These are phyloP conservation scores for Cebus imitator DNA, from an alignment of 2,113 vertebrate genomes.

Conservation along the genomic window DNA sequence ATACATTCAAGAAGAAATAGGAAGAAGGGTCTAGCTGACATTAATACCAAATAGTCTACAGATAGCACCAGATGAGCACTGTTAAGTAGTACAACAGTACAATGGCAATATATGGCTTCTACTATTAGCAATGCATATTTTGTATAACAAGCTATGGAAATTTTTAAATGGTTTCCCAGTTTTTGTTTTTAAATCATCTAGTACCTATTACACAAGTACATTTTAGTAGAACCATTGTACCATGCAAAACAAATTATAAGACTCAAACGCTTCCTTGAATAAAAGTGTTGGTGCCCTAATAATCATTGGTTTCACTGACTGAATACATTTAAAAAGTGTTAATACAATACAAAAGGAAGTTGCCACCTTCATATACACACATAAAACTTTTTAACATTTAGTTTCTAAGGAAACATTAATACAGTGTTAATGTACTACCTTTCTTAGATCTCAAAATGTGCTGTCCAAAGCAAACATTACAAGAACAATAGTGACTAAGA, in stretches of 20 bases:
- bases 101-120: slow-evolving; percentile 82
- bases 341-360: slow-evolving; percentile 55
- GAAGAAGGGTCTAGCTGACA: slow-evolving; percentile 74
- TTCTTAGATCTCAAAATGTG: slow-evolving; percentile 61
- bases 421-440: slow-evolving; percentile 43
- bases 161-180: slow-evolving; percentile 32
- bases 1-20: slow-evolving; percentile 84
- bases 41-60: slow-evolving; percentile 75
- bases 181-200: slow-evolving; percentile 70
- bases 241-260: slow-evolving; percentile 73
- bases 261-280: slow-evolving; percentile 58
- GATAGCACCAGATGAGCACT: slow-evolving; percentile 80
- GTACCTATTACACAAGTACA: slow-evolving; percentile 56
- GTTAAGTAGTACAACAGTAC: slow-evolving; percentile 76
- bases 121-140: slow-evolving; percentile 68
- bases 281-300: slow-evolving; percentile 55
- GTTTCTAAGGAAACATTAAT: slow-evolving; percentile 63
- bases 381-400: slow-evolving; percentile 43
- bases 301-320: slow-evolving; percentile 64
- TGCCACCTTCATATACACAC: slow-evolving; percentile 52
- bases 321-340: slow-evolving; percentile 6
- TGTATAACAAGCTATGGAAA: slow-evolving; percentile 61
- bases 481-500: slow-evolving; percentile 43
- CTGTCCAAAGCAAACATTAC: slow-evolving; percentile 51
- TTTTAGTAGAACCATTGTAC: slow-evolving; percentile 80